Conservation (phyloP, 2,113 vertebrate genomes). For the Steatornis caripensis region DNA sequence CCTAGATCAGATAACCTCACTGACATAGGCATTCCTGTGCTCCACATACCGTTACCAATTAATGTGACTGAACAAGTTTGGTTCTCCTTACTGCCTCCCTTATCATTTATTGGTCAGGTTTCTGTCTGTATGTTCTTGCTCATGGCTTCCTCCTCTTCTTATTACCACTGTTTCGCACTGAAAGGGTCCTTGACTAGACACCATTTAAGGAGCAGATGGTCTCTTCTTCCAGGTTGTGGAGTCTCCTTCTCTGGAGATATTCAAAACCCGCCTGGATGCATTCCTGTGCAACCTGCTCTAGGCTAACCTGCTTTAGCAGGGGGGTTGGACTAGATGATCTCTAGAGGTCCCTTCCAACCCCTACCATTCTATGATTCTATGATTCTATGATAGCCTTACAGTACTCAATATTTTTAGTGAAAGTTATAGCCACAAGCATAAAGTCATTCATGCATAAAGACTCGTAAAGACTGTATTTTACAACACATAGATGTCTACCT, state of each 20-base stretch:
- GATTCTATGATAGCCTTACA: background rate
- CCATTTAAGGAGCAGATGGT: background rate
- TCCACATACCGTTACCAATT: background rate
- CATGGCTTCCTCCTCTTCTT: background rate
- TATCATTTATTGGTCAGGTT: background rate
- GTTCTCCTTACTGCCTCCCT: background rate
- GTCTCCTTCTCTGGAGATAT: too few species aligned
- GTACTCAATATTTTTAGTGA: background rate
- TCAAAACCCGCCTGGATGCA: too few species aligned
- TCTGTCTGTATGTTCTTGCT: background rate
- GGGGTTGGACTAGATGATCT: too few species aligned
- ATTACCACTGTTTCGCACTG: background rate
- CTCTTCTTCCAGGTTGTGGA: background rate
- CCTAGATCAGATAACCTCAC: background rate
- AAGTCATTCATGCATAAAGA: background rate
- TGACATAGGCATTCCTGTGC: background rate
- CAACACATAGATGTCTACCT: background rate
- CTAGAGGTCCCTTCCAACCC: too few species aligned
- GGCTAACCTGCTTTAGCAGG: too few species aligned
- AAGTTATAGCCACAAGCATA: background rate
- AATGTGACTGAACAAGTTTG: background rate
- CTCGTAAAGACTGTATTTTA: background rate
- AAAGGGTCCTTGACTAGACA: background rate
- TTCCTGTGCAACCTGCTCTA: too few species aligned
- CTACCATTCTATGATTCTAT: too few species aligned